Evolutionary conservation across 2,888 invertebrate genomes (phyloP).

Genomic region (Sphaerophoria rueppellii): DNA sequence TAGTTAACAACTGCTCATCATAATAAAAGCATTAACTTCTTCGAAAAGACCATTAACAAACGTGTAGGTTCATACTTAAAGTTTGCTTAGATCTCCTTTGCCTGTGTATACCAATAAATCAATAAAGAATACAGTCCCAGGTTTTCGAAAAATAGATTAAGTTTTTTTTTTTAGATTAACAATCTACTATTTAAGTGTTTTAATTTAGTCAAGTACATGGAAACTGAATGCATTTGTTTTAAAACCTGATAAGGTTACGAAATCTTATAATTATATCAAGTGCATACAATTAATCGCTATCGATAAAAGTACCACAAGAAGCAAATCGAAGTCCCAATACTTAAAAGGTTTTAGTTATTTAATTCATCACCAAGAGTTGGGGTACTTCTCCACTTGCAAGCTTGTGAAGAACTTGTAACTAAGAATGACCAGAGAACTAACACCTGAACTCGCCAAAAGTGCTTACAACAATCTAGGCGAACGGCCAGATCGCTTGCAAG

Average conservation of each 20-base stretch:
- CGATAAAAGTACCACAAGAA: not conserved
- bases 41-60: too few relatives aligned
- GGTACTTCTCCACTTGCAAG: not conserved
- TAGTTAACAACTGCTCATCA: too few relatives aligned
- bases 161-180: too few relatives aligned
- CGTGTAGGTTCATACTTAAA: too few relatives aligned
- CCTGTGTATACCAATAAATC: too few relatives aligned
- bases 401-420: not conserved
- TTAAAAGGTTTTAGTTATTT: not conserved
- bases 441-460: conserved; percentile 77
- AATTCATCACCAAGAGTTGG: not conserved
- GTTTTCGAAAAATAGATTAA: too few relatives aligned
- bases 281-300: not conserved
- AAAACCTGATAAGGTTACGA: not conserved
- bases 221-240: not conserved
- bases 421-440: not conserved
- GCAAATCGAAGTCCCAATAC: not conserved
- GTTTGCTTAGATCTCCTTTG: too few relatives aligned
- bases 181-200: too few relatives aligned
- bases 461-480: conserved; percentile 83
- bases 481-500: conserved; percentile 81
- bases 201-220: not conserved
- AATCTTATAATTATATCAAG: not conserved
- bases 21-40: too few relatives aligned
- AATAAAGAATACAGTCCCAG: too few relatives aligned